These are phyloP conservation scores for Lophius piscatorius DNA, from an alignment of 2,113 vertebrate genomes.

Conservation along the genomic window DNA sequence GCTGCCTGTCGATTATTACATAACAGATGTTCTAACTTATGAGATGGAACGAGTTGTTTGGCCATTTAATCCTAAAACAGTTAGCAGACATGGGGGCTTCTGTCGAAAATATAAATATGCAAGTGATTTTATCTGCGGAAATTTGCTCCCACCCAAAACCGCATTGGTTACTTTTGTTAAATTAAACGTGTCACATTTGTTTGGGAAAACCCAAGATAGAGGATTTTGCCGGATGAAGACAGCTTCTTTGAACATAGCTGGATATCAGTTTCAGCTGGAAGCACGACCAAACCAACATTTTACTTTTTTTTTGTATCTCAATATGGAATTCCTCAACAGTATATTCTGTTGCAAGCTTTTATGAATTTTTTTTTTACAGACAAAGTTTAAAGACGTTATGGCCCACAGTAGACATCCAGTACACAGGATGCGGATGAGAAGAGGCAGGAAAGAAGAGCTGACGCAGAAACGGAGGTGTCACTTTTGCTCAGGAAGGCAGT, in stretches of 20 bases:
- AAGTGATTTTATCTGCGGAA: constrained; percentile 38
- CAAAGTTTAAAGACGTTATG: neutral
- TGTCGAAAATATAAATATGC: constrained; percentile 44
- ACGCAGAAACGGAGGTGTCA: constrained; percentile 49
- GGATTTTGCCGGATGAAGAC: constrained; percentile 15
- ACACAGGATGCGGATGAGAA: constrained; percentile 54
- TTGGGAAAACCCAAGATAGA: constrained; percentile 47
- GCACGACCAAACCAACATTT: neutral
- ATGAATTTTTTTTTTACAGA: neutral
- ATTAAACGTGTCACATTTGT: constrained; percentile 67
- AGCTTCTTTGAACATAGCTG: constrained; percentile 9
- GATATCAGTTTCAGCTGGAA: neutral
- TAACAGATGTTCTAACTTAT: constrained; percentile 59
- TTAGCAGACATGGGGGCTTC: constrained; percentile 25
- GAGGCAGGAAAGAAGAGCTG: constrained; percentile 63
- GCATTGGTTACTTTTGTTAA: constrained; percentile 47
- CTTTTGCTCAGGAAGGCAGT: constrained; percentile 68
- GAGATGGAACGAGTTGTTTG: constrained; percentile 9
- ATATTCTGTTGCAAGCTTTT: too few species aligned
- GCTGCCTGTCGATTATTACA: constrained; percentile 46
- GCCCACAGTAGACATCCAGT: constrained; percentile 17
- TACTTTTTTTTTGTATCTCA: neutral
- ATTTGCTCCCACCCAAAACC: neutral
- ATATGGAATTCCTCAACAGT: neutral
- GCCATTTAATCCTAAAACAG: constrained; percentile 28